Base-by-base conservation (phyloP, 2,113 vertebrate species). In the Apistogramma diplotaenia region DNA sequence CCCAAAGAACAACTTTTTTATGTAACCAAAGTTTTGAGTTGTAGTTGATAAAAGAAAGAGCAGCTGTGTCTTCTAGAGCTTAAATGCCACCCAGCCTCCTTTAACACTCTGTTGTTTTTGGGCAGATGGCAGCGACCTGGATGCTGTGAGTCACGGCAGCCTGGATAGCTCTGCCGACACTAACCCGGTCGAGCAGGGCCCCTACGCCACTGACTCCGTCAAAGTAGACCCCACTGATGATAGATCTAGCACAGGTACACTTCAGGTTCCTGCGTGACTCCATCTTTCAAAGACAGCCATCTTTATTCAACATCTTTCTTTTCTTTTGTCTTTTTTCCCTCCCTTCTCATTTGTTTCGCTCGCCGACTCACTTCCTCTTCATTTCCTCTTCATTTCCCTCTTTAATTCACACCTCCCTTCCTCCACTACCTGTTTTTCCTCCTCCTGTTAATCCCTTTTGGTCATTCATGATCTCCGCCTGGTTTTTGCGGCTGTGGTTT, bases 41-140 rank as follows among this genome's bases (percentile, higher is more conserved):
- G 23, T 29, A 49, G 46, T 7, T 27, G 62, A 67, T 67, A 19
- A 27, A 11, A 46, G 29, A 31, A 31, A 33, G 53, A 71, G 19
- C 19, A 6, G 46, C 27, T 51, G 49, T 29, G 9, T 35, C 4
- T 40, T 35, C 11, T 57, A 76, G 79, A 80, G 65, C 57, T 70
- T 25, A 54, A 31, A 8, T 3, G 29, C 65, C 53, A 6, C 21
- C 43, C 25, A 3, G 40, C 77, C n/a, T 78, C 51, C 75, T 60
- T 78, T 89, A 89, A 88, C 49, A 1, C 37, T 77, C 71, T 89
- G 82, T 94, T 93, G 91, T 96, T 86, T 93, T 79, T 90, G 92
- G 93, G 86, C 95, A 97, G 96, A 96, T 94, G 94, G 95, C 94
- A 96, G 96, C 81, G 96, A 97, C 92, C 92, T 96, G 93, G 96